phyloP scores from a whole-genome alignment of 2,888 invertebrate genomes.

The Halictus quadricinctus region DNA sequence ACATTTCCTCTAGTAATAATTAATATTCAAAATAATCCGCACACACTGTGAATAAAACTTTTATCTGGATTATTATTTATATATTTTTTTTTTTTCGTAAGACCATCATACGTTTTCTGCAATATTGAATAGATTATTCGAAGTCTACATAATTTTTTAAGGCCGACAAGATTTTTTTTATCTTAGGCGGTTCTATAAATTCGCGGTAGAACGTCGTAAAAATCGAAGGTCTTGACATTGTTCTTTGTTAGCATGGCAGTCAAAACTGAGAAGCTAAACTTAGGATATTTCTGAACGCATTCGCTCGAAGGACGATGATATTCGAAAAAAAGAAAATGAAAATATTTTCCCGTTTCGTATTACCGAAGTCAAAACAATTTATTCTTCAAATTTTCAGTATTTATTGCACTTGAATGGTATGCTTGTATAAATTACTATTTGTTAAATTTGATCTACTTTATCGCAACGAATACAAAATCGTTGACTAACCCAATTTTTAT shows the following conservation, averaged over 20 bases:
- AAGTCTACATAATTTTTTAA: slow-evolving; percentile 10
- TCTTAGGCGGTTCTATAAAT: slow-evolving; percentile 20
- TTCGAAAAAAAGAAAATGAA: not conserved
- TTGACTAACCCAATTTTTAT: not conserved
- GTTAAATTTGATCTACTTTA: not conserved
- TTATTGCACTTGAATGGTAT: not conserved
- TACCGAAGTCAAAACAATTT: not conserved
- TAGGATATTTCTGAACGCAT: not conserved
- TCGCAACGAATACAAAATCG: not conserved
- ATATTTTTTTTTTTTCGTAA: not conserved
- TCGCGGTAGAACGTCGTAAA: slow-evolving; percentile 11
- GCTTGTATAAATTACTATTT: not conserved
- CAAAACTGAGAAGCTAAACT: not conserved
- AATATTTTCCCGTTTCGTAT: not conserved
- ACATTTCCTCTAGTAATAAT: not conserved
- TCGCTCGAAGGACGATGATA: not conserved
- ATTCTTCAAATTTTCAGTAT: not conserved
- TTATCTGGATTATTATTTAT: too few species aligned
- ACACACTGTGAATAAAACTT: not conserved
- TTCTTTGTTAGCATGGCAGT: not conserved
- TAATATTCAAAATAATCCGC: not conserved
- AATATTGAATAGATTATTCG: not conserved
- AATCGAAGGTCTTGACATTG: slow-evolving; percentile 39
- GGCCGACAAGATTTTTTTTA: slow-evolving; percentile 15
- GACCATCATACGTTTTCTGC: not conserved